Percentiles rank a stretch among this genome's conserved stretches.
These are phyloP conservation scores for Lydus trimaculatus DNA, from an alignment of 2,888 invertebrate species.

Conservation along the genomic window DNA sequence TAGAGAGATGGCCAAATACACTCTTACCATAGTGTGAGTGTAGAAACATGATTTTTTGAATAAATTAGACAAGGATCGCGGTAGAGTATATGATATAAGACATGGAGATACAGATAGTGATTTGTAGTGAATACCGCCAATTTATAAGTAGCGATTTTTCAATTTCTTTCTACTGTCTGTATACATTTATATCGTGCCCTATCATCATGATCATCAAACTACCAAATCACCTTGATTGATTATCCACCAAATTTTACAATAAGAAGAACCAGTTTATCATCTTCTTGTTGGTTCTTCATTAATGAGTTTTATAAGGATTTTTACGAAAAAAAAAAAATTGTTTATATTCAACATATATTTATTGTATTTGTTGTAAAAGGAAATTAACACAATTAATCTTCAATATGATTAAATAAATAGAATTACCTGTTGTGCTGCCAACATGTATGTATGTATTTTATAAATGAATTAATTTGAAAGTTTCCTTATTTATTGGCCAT, in stretches of 20 bases:
- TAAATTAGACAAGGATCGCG: background rate
- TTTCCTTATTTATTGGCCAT: background rate
- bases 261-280: constrained; percentile 13
- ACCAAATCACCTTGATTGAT: constrained; percentile 8
- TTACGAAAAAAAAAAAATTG: background rate
- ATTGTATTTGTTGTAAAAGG: background rate
- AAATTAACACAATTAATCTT: background rate
- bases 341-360: background rate
- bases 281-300: background rate
- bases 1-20: too few relatives aligned
- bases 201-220: background rate
- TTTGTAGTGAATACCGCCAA: background rate
- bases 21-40: too few relatives aligned
- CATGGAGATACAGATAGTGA: background rate
- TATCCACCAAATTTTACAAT: constrained; percentile 6
- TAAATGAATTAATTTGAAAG: too few relatives aligned
- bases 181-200: background rate
- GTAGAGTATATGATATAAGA: too few relatives aligned
- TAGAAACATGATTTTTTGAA: too few relatives aligned
- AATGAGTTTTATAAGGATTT: background rate
- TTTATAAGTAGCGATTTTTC: constrained; percentile 6
- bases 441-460: too few relatives aligned
- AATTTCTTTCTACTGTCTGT: background rate
- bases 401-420: background rate
- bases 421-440: background rate